Percentiles rank a stretch among this genome's conserved stretches.
Evolutionary conservation across 2,113 vertebrate species (phyloP).

Genomic region (Elephas maximus): DNA sequence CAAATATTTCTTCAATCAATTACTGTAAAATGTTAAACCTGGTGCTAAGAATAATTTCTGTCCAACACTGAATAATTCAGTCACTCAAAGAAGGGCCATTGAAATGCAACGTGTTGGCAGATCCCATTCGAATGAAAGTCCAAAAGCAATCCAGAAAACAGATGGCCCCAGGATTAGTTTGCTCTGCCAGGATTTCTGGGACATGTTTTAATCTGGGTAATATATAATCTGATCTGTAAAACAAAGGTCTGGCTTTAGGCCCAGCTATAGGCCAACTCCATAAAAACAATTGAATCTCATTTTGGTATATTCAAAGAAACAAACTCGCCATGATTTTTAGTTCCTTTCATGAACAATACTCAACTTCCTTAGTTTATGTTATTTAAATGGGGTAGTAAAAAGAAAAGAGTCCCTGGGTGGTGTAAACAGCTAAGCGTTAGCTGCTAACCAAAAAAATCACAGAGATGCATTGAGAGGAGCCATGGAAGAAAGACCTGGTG

Average conservation of each 20-base stretch:
- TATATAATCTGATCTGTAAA: slow-evolving; percentile 71
- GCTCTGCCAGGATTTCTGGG: slow-evolving; percentile 60
- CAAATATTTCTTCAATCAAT: slow-evolving; percentile 43
- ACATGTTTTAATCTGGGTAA: slow-evolving; percentile 68
- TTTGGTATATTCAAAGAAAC: slow-evolving; percentile 43
- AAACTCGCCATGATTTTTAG: slow-evolving; percentile 26
- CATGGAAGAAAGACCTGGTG: background rate
- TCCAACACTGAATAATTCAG: slow-evolving; percentile 80
- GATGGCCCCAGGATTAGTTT: slow-evolving; percentile 62
- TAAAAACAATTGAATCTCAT: slow-evolving; percentile 47
- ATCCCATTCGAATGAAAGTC: slow-evolving; percentile 60
- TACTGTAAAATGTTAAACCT: slow-evolving; percentile 51
- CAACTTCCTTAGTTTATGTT: background rate
- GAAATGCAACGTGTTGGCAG: slow-evolving; percentile 73
- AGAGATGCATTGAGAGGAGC: background rate
- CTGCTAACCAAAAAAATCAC: background rate
- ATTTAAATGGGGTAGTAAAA: background rate
- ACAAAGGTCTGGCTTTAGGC: slow-evolving; percentile 29
- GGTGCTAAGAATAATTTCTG: slow-evolving; percentile 60
- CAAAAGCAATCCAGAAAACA: slow-evolving; percentile 71
- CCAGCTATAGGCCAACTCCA: background rate
- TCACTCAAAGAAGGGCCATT: slow-evolving; percentile 53
- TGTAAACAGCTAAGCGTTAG: background rate
- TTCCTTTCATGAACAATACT: background rate
- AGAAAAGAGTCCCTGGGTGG: background rate